Conservation (phyloP, 2,113 vertebrate genomes). For the Nanorana parkeri region DNA sequence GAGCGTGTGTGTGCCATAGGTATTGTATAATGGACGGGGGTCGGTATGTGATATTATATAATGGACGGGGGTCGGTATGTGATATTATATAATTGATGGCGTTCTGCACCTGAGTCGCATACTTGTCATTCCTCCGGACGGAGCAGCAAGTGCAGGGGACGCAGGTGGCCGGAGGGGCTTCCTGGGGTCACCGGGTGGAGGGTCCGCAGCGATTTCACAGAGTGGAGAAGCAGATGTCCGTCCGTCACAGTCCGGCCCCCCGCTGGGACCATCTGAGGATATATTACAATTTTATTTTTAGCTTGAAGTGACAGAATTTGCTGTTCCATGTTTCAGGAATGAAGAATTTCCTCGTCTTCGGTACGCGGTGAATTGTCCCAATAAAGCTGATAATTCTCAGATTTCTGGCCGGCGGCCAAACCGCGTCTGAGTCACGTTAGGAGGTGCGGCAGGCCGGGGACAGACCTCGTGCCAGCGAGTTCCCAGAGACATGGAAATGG, state of each 20-base stretch:
- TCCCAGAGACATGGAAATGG: background rate
- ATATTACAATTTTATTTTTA: too few species aligned
- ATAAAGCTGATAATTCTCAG: background rate
- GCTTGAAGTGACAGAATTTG: too few species aligned
- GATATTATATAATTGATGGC: too few species aligned
- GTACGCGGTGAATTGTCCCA: background rate
- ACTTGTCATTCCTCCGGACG: constrained; percentile 75
- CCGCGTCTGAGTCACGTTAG: constrained; percentile 19
- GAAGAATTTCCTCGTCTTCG: background rate
- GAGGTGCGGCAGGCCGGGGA: background rate
- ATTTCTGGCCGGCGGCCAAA: constrained; percentile 8
- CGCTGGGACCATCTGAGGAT: constrained; percentile 75
- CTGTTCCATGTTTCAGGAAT: too few species aligned
- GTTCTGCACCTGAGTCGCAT: constrained; percentile 72
- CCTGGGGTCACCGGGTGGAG: constrained; percentile 80
- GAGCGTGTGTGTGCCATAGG: too few species aligned
- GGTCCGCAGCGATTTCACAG: constrained; percentile 91
- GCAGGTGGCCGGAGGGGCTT: constrained; percentile 73
- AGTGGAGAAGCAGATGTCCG: constrained; percentile 89
- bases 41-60: background rate
- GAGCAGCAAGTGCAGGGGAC: constrained; percentile 75
- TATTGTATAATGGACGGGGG: background rate
- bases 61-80: background rate
- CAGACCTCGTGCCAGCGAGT: background rate
- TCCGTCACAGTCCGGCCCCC: constrained; percentile 87